These are phyloP conservation scores for Vulpes lagopus DNA, from an alignment of 2,113 vertebrate species.

Conservation along the genomic window DNA sequence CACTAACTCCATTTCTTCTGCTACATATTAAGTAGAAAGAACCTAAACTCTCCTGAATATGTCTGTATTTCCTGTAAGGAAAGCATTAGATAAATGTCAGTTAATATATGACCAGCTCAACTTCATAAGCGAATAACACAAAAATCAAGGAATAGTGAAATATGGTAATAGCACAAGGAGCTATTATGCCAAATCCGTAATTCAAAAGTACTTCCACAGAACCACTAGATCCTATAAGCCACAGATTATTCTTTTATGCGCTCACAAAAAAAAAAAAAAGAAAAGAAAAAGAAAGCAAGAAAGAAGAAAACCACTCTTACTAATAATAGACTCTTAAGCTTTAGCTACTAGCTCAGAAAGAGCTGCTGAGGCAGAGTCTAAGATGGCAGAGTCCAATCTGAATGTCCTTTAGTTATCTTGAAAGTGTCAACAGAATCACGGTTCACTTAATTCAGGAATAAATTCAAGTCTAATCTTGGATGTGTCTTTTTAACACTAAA, in stretches of 20 bases:
- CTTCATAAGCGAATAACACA: constrained; percentile 23
- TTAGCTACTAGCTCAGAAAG: constrained; percentile 17
- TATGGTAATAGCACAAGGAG: neutral
- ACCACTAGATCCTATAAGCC: neutral
- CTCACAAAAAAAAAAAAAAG: neutral
- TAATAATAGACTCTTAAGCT: constrained; percentile 1
- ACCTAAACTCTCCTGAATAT: neutral
- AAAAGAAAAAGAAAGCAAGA: neutral
- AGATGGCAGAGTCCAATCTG: neutral
- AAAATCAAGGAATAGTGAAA: constrained; percentile 46
- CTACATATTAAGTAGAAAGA: constrained; percentile 54
- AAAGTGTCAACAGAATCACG: neutral
- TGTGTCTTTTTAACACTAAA: neutral
- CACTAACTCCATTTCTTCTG: constrained; percentile 7
- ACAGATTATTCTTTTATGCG: neutral
- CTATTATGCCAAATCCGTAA: neutral
- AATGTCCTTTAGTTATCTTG: neutral
- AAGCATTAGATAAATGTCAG: neutral
- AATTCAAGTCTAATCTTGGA: neutral
- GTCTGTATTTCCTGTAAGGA: neutral
- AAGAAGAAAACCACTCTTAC: neutral
- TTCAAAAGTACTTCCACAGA: neutral
- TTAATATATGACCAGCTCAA: neutral
- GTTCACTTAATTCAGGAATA: constrained; percentile 38
- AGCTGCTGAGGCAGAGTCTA: neutral